A percentile compares a stretch with the other conserved stretches of the same genome.
phyloP scores from a whole-genome alignment of 2,113 vertebrate species.

The Progne subis region DNA sequence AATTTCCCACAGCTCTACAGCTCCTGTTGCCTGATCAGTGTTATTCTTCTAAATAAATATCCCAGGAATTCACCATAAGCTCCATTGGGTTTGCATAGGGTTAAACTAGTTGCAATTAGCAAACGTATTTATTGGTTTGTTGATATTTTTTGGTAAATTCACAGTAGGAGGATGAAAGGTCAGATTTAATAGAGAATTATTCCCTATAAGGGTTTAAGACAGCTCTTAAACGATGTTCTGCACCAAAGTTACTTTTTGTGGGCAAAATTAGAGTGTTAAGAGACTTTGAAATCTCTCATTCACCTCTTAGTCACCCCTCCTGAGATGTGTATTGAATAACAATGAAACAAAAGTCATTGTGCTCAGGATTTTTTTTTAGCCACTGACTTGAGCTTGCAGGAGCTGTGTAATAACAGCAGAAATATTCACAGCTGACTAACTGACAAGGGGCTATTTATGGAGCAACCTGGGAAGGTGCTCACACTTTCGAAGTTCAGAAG shows the following conservation, averaged over 20 bases:
- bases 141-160: neutral
- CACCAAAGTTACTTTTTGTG: neutral
- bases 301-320: constrained; percentile 66
- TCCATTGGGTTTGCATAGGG: neutral
- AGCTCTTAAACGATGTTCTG: neutral
- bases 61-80: neutral
- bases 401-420: constrained; percentile 31
- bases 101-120: neutral
- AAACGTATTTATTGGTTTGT: neutral
- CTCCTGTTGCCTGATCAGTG: neutral
- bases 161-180: neutral
- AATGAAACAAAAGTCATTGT: constrained; percentile 51
- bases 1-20: neutral
- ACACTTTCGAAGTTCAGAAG: neutral
- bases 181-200: neutral
- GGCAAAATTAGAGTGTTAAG: constrained; percentile 31
- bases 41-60: neutral
- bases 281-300: constrained; percentile 47
- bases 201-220: neutral
- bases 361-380: constrained; percentile 60
- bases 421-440: constrained; percentile 45
- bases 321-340: constrained; percentile 38
- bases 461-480: neutral
- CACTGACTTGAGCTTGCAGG: constrained; percentile 29
- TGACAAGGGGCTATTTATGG: constrained; percentile 41